These are phyloP conservation scores for Patella depressa DNA, from an alignment of 2,888 invertebrate species.

Conservation along the genomic window DNA sequence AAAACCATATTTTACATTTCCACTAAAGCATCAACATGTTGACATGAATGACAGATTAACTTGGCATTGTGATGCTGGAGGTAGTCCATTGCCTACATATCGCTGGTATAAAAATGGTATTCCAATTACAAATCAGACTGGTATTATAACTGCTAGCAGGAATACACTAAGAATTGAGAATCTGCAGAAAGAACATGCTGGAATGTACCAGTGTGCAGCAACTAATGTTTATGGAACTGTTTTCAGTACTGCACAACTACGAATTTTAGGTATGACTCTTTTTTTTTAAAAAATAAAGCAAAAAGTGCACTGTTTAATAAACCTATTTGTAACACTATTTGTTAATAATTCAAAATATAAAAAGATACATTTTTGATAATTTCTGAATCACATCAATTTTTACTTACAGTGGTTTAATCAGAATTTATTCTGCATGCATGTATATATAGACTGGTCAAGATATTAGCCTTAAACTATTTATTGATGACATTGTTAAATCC, in stretches of 20 bases:
- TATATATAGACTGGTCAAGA: no score
- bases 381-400: no score
- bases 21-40: conserved; percentile 59
- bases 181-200: conserved; percentile 74
- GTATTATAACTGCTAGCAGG: conserved; percentile 28
- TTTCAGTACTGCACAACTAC: conserved; percentile 89
- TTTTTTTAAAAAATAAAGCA: neutral
- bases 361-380: no score
- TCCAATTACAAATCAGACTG: conserved; percentile 28
- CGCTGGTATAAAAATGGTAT: conserved; percentile 61
- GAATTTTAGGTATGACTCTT: conserved; percentile 81
- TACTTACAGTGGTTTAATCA: no score
- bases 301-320: no score
- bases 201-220: conserved; percentile 95
- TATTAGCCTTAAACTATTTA: no score
- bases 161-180: conserved; percentile 50
- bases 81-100: conserved; percentile 54
- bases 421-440: no score
- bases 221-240: conserved; percentile 81
- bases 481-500: no score
- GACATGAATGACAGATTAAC: conserved; percentile 56
- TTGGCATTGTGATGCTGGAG: conserved; percentile 65
- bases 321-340: no score
- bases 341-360: no score
- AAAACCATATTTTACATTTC: conserved; percentile 61